phyloP scores from a whole-genome alignment of 2,113 vertebrate species.

The Leucoraja erinaceus region DNA sequence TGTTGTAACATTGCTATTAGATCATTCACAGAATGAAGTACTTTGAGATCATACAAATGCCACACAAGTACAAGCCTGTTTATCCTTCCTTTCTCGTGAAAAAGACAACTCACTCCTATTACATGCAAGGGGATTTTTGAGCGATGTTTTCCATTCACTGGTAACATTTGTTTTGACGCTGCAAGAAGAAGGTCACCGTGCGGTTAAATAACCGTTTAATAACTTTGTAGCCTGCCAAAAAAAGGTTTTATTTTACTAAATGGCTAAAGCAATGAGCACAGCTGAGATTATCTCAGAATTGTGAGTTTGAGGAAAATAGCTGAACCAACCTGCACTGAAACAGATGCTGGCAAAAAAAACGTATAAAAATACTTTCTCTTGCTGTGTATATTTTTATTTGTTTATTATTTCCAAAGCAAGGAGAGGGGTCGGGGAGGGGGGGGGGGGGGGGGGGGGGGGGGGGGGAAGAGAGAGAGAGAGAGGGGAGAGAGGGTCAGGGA shows the following conservation, averaged over 20 bases:
- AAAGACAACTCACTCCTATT: background rate
- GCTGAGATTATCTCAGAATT: background rate
- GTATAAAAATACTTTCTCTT: background rate
- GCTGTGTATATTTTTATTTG: background rate
- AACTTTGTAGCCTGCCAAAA: background rate
- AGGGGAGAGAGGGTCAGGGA: no score
- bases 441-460: no score
- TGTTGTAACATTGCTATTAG: no score
- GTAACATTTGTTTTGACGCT: background rate
- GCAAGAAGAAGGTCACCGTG: background rate
- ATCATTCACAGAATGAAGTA: no score
- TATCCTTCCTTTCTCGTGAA: background rate
- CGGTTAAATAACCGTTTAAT: background rate
- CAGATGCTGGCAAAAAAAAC: background rate
- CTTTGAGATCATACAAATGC: no score
- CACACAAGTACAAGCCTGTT: background rate
- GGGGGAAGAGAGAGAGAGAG: no score
- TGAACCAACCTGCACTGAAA: background rate
- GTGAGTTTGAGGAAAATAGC: background rate
- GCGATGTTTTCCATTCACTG: background rate
- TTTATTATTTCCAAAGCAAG: background rate
- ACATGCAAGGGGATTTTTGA: background rate
- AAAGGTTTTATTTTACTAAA: background rate
- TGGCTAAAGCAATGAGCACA: background rate
- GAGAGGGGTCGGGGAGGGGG: no score